phyloP scores from a whole-genome alignment of 2,888 invertebrate genomes.

The Cephonodes hylas region DNA sequence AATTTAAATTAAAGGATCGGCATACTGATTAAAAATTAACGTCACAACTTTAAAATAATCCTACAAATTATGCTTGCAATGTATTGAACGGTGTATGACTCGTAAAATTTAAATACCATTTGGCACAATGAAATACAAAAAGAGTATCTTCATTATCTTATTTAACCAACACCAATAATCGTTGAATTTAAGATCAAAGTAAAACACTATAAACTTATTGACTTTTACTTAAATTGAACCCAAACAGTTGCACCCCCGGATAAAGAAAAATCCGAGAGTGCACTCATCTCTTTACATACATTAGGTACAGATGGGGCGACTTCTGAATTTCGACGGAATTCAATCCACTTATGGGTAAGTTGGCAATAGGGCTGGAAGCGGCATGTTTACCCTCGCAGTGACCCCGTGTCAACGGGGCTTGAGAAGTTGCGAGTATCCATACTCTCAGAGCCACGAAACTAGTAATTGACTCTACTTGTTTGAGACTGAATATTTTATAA shows the following conservation, averaged over 20 bases:
- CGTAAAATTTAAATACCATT: background rate
- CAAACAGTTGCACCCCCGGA: background rate
- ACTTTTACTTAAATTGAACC: background rate
- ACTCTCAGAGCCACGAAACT: constrained; percentile 39
- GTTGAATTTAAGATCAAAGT: background rate
- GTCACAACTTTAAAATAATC: background rate
- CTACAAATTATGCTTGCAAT: background rate
- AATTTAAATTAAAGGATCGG: background rate
- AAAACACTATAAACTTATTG: background rate
- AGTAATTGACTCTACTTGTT: constrained; percentile 9
- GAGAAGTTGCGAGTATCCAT: constrained; percentile 45
- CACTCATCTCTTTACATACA: constrained; percentile 2
- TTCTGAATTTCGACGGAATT: constrained; percentile 47
- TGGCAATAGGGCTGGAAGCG: constrained; percentile 58
- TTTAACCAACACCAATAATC: background rate
- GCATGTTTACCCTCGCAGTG: constrained; percentile 60
- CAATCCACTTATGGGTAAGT: constrained; percentile 68
- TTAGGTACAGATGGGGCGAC: constrained; percentile 34
- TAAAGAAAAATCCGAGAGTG: constrained; percentile 1
- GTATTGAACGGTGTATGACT: background rate
- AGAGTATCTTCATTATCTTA: too few species aligned
- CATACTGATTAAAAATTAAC: background rate
- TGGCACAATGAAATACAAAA: too few species aligned
- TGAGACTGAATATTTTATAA: constrained; percentile 8
- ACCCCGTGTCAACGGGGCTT: constrained; percentile 57